Evolutionary conservation across 2,113 vertebrate species (phyloP), one percentile per base, ranked within the genome.

Genomic region (Neoarius graeffei): DNA sequence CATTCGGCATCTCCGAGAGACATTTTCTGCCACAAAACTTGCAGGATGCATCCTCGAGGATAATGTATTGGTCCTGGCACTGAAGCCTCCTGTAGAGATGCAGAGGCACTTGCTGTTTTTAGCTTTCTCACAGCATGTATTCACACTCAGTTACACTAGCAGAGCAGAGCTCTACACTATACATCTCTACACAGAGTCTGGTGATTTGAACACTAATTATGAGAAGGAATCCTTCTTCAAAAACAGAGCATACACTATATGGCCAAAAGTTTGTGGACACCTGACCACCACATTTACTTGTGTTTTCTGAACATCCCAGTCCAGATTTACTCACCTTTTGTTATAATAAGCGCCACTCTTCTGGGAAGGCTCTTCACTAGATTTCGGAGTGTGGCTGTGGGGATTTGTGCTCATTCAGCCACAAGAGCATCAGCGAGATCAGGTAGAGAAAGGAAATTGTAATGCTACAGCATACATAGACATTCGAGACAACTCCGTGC

Each of bases 31-130:
- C 19, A 19, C 35, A 19, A 62, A 50, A 86, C 57, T n/a, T 73
- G 25, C 62, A 54, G 64, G 9, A 59, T 10, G 9, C 3, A 35
- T 60, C 27, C 5, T 35, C 4, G 57, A 60, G n/a, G 1, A 20
- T 81, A 54, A 57, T 57, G n/a, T 59, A 81, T 57, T 10, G 80
- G 19, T 81, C 56, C 57, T 82, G 80, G 57, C 20, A 48, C 7
- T 25, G 9, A 82, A 82, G 80, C 30, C 27, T 60, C 27, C n/a
- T 59, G 57, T 25, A 62, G 87, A 62, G 74, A 81, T 66, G 64
- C 59, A 52, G 56, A 86, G 81, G 30, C 60, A 30, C 56, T 48
- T 76, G 83, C 86, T 89, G 56, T 90, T 89, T 87, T 83, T 87
- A 90, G 83, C 76, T 64, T 69, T 69, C 27, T 81, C 74, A 27